A percentile compares a stretch with the other conserved stretches of the same genome.
phyloP scores from a whole-genome alignment of 2,113 vertebrate genomes.

The Pimephales promelas region DNA sequence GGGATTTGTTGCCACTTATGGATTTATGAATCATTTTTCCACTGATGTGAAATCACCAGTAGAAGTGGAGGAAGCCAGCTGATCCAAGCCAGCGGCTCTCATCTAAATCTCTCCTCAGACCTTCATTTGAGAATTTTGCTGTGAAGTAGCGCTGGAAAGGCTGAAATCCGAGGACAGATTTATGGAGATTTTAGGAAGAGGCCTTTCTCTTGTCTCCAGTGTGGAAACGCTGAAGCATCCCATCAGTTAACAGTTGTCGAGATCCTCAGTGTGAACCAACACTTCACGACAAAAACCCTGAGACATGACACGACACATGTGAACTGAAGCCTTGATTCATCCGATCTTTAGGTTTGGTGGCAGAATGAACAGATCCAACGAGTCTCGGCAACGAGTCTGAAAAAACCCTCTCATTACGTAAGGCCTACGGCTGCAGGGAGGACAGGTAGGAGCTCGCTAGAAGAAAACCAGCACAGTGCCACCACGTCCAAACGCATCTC shows the following conservation, averaged over 20 bases:
- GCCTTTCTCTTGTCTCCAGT: slow-evolving; percentile 54
- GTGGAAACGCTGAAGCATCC: slow-evolving; percentile 55
- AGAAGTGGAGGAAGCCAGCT: slow-evolving; percentile 52
- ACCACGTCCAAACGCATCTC: slow-evolving; percentile 32
- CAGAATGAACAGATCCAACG: slow-evolving; percentile 64
- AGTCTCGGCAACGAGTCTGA: slow-evolving; percentile 77
- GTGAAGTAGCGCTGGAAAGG: slow-evolving; percentile 59
- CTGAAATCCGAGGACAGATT: slow-evolving; percentile 64
- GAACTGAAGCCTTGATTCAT: not conserved
- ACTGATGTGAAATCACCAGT: slow-evolving; percentile 64
- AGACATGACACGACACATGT: not conserved
- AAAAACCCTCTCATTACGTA: slow-evolving; percentile 67
- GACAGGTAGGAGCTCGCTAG: slow-evolving; percentile 76
- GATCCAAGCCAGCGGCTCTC: slow-evolving; percentile 52
- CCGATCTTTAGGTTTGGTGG: slow-evolving; percentile 57
- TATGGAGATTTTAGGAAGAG: slow-evolving; percentile 59
- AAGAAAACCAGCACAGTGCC: slow-evolving; percentile 43
- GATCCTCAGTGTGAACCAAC: not conserved
- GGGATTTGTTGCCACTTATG: slow-evolving; percentile 4
- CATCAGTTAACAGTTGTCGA: slow-evolving; percentile 60
- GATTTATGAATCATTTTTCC: slow-evolving; percentile 65
- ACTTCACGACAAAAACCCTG: not conserved
- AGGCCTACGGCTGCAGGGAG: slow-evolving; percentile 71
- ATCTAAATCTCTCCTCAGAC: slow-evolving; percentile 51
- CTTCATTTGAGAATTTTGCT: slow-evolving; percentile 47